A percentile compares a stretch with the other conserved stretches of the same genome.
Conservation (phyloP, 2,888 invertebrate genomes). For the Dolichomitus sp. region DNA sequence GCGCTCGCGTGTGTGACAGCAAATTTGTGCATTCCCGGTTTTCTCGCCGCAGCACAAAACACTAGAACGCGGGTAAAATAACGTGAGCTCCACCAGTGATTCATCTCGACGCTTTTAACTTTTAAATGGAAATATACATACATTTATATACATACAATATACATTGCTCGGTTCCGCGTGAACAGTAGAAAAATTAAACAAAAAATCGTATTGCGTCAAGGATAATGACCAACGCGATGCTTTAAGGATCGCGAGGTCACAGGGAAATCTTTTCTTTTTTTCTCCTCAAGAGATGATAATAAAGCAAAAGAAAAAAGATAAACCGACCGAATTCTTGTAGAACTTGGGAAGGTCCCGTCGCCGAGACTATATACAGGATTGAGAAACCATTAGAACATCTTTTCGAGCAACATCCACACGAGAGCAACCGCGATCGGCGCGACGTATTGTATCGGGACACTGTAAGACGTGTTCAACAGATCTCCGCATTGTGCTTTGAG, state of each 20-base stretch:
- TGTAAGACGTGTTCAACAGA: constrained; percentile 88
- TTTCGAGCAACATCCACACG: constrained; percentile 88
- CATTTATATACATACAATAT: constrained; percentile 67
- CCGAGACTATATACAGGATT: constrained; percentile 49
- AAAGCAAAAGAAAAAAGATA: not conserved
- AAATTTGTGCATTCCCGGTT: constrained; percentile 22
- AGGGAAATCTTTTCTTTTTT: constrained; percentile 26
- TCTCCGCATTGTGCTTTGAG: constrained; percentile 89
- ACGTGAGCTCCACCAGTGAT: constrained; percentile 18
- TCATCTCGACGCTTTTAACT: constrained; percentile 44
- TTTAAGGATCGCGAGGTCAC: not conserved
- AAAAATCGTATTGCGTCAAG: constrained; percentile 18
- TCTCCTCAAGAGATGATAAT: constrained; percentile 19
- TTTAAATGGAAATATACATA: constrained; percentile 68
- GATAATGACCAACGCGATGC: not conserved
- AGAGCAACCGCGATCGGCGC: constrained; percentile 88
- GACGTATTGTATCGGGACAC: constrained; percentile 88
- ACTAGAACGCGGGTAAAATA: not conserved
- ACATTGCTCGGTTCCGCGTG: constrained; percentile 52
- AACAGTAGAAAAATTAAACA: constrained; percentile 40
- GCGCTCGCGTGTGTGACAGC: constrained; percentile 54
- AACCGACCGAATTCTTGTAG: constrained; percentile 21
- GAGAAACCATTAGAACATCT: constrained; percentile 80
- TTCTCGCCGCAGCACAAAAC: not conserved
- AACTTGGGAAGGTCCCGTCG: constrained; percentile 1